Percentiles rank a stretch among this genome's conserved stretches.
These are phyloP conservation scores for Nebria ingens DNA, from an alignment of 1,140 invertebrate genomes.

Conservation along the genomic window DNA sequence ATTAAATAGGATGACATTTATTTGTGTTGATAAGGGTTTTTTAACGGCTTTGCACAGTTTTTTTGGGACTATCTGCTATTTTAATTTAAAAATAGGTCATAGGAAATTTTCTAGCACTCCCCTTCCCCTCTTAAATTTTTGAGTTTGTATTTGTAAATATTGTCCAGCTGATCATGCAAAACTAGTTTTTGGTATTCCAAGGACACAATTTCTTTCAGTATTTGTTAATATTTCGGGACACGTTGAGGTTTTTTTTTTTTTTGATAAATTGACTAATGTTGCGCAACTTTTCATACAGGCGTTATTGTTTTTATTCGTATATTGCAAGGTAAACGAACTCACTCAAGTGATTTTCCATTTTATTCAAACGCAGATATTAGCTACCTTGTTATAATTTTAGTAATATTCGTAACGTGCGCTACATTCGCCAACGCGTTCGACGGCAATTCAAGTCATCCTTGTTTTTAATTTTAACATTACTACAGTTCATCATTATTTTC, in stretches of 20 bases:
- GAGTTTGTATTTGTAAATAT: not conserved
- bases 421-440: not conserved
- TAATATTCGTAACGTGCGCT: not conserved
- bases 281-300: not conserved
- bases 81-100: not conserved
- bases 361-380: not conserved
- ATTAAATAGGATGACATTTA: no score
- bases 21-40: not conserved
- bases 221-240: not conserved
- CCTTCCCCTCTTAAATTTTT: not conserved
- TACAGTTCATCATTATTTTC: no score
- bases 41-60: not conserved
- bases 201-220: not conserved
- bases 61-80: not conserved
- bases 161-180: not conserved
- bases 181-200: not conserved
- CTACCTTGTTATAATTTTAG: not conserved
- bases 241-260: not conserved
- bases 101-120: not conserved
- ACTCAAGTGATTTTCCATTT: not conserved
- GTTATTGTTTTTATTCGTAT: not conserved
- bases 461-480: not conserved
- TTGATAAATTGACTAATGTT: not conserved
- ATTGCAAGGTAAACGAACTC: not conserved
- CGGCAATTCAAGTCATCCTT: not conserved